Conservation (phyloP, 2,888 invertebrate genomes). For the Lymantria monacha region DNA sequence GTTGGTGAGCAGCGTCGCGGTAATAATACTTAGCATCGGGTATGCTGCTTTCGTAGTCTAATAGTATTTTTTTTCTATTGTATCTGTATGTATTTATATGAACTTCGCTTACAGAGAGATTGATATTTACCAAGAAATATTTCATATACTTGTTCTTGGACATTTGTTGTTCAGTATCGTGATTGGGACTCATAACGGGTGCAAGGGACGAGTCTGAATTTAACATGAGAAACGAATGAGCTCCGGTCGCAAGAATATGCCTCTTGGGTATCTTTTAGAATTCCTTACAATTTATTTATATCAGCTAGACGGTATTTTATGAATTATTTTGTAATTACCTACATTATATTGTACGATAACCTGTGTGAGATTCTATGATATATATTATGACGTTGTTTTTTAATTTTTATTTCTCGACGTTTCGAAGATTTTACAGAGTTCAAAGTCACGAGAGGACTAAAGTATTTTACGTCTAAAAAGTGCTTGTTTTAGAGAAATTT, state of each 20-base stretch:
- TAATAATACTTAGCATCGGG: too few relatives aligned
- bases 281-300: constrained; percentile 6
- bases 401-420: too few relatives aligned
- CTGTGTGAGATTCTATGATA: too few relatives aligned
- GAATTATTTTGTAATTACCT: neutral
- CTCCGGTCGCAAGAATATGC: constrained; percentile 12
- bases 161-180: constrained; percentile 13
- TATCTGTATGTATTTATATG: neutral
- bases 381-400: too few relatives aligned
- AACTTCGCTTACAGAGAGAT: neutral
- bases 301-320: neutral
- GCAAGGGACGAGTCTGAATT: constrained; percentile 23
- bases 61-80: too few relatives aligned
- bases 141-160: neutral
- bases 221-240: constrained; percentile 20
- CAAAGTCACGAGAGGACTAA: too few relatives aligned
- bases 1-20: too few relatives aligned
- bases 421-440: too few relatives aligned
- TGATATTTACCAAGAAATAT: neutral
- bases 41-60: too few relatives aligned
- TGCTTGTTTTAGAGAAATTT: too few relatives aligned
- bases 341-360: too few relatives aligned
- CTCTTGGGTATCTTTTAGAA: constrained; percentile 7
- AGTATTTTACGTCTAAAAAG: too few relatives aligned
- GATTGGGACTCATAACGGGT: constrained; percentile 21